Evolutionary conservation across 2,113 vertebrate species (phyloP), one percentile per base, ranked within the genome.

Genomic region (Illadopsis cleaveri): DNA sequence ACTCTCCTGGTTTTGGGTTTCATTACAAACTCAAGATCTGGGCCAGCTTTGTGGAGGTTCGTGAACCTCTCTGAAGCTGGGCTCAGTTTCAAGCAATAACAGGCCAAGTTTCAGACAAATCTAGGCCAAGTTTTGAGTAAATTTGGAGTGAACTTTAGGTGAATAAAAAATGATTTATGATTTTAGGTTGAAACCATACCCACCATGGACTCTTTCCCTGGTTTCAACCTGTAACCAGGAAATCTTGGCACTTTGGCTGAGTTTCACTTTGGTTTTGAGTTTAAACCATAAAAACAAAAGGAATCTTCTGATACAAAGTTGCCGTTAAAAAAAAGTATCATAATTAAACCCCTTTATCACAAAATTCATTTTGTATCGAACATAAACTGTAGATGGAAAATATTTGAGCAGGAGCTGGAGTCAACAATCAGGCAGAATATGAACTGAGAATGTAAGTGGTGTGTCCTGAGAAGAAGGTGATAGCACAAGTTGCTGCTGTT

Each of bases 341-440:
- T 72, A 66, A 84, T 88, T 56, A 75, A 87, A 65, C 17, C 12
- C 12, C 28, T 90, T 30, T 64, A 75, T 80, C 70, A 81, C n/a
- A 83, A 94, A 91, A 92, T 57, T 66, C 8, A 35, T 77, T 86
- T 92, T 86, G 86, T 3, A 80, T 88, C 89, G 92, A 96, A 89
- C 44, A 84, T 93, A 77, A 96, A 83, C 56, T 90, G 85, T 84
- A 89, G 66, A 83, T 86, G 94, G 87, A 96, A 98, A 97, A 91
- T 88, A 94, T 80, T 53, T 89, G 48, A 93, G 48, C 61, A 72
- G 71, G 91, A 96, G 48, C 77, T 95, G 75, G 86, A 89, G 70
- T 75, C 79, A 64, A 40, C 31, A 91, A 12, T 51, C 45, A 71
- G n/a, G 83, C 71, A 70, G 93, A 82, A 93, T 90, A 66, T 23